These are phyloP conservation scores for Thecocarcelia acutangulata DNA, from an alignment of 2,888 invertebrate genomes.

Conservation along the genomic window DNA sequence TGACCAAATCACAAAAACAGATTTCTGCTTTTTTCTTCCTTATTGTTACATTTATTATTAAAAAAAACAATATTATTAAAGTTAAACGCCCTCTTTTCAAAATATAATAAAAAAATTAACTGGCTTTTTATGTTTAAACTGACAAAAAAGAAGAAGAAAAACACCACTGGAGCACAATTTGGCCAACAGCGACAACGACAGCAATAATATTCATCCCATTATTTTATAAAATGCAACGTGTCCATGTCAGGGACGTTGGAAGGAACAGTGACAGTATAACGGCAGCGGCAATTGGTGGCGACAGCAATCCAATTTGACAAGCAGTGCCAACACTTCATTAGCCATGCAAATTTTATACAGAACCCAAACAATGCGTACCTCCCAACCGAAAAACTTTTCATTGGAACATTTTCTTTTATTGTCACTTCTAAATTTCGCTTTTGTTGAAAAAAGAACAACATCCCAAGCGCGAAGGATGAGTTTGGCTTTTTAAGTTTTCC, in stretches of 20 bases:
- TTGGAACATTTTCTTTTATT: slow-evolving; percentile 13
- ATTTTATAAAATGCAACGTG: slow-evolving; percentile 24
- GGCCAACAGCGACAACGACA: slow-evolving; percentile 1
- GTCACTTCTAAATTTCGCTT: not conserved
- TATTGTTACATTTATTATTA: slow-evolving; percentile 36
- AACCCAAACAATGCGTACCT: not conserved
- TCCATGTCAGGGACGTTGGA: slow-evolving; percentile 6
- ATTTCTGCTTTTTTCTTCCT: slow-evolving; percentile 23
- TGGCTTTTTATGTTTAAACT: not conserved
- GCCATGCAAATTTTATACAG: slow-evolving; percentile 67
- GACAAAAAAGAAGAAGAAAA: not conserved
- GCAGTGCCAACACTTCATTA: slow-evolving; percentile 65
- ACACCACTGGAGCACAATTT: slow-evolving; percentile 12
- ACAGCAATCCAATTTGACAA: slow-evolving; percentile 7
- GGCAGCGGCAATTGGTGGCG: not conserved
- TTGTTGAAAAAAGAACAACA: no score
- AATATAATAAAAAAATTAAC: slow-evolving; percentile 34
- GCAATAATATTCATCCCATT: slow-evolving; percentile 41
- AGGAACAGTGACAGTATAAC: slow-evolving; percentile 8
- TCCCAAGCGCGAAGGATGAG: not conserved
- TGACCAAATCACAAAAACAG: slow-evolving; percentile 48
- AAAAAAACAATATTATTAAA: slow-evolving; percentile 56
- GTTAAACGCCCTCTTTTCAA: slow-evolving; percentile 51
- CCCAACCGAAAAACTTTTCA: not conserved
- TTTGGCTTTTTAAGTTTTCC: slow-evolving; percentile 27